Evolutionary conservation across 2,113 vertebrate species (phyloP).

Genomic region (Oxygymnocypris stewartii): DNA sequence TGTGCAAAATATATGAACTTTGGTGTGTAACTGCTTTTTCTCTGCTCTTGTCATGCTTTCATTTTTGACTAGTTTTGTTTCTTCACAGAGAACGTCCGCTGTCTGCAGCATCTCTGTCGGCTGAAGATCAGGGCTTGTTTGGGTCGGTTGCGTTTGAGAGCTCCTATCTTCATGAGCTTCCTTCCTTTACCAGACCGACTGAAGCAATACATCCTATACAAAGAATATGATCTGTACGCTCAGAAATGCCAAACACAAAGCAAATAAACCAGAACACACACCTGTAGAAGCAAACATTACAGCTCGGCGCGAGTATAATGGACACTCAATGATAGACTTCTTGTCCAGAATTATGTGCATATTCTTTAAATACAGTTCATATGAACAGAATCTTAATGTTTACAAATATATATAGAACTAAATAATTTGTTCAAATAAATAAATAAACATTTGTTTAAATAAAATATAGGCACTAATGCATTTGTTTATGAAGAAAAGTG

Average conservation of each 20-base stretch:
- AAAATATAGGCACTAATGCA: neutral
- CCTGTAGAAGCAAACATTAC: neutral
- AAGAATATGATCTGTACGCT: slow-evolving; percentile 82
- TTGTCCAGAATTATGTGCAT: neutral
- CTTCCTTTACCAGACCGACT: slow-evolving; percentile 84
- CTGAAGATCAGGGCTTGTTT: slow-evolving; percentile 86
- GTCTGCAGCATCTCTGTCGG: slow-evolving; percentile 89
- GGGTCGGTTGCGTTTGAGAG: slow-evolving; percentile 85
- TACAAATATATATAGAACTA: neutral
- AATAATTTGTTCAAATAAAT: neutral
- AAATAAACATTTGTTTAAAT: neutral
- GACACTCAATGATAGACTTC: neutral
- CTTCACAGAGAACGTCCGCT: slow-evolving; percentile 81
- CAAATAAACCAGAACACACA: neutral
- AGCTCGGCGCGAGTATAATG: neutral
- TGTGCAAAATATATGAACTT: neutral
- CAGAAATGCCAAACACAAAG: slow-evolving; percentile 65
- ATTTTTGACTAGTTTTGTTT: neutral
- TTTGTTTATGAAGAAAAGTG: neutral
- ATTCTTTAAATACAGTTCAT: neutral
- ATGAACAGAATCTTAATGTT: neutral
- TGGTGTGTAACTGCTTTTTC: neutral
- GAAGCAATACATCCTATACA: slow-evolving; percentile 87
- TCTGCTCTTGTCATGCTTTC: neutral
- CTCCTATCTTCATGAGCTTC: slow-evolving; percentile 90